Evolutionary conservation across 2,888 invertebrate genomes (phyloP).

Genomic region (Pachymerium ferrugineum): DNA sequence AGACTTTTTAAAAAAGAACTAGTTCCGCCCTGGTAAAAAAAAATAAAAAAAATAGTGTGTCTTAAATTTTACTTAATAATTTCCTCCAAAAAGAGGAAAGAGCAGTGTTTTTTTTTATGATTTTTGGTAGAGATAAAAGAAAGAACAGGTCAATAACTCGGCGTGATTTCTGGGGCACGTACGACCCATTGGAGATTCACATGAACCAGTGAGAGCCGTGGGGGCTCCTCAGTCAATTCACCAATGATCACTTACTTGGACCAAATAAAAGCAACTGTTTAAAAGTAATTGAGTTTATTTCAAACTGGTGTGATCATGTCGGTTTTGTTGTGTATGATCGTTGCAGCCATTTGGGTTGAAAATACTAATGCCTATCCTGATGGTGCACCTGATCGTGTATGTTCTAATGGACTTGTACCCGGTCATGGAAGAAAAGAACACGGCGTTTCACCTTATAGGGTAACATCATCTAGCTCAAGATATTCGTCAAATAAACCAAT

Average conservation of each 20-base stretch:
- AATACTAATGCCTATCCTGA: not conserved
- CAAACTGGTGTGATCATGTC: too few species aligned
- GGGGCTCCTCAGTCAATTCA: not conserved
- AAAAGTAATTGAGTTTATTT: too few species aligned
- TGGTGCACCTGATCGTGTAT: not conserved
- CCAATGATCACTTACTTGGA: not conserved
- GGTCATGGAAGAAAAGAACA: not conserved
- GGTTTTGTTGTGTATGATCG: not conserved
- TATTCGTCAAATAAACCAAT: conserved; percentile 34
- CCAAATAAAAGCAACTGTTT: not conserved
- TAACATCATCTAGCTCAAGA: conserved; percentile 17
- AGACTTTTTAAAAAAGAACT: too few species aligned
- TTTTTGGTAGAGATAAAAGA: too few species aligned
- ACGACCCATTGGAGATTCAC: too few species aligned
- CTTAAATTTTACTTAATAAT: too few species aligned
- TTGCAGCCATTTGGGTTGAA: not conserved
- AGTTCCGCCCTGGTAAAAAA: too few species aligned
- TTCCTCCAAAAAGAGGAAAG: too few species aligned
- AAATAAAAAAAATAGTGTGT: too few species aligned
- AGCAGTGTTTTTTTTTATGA: too few species aligned
- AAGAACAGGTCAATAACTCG: not conserved
- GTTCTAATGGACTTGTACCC: conserved; percentile 4
- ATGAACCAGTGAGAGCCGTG: not conserved
- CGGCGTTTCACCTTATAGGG: conserved; percentile 29
- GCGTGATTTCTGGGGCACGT: not conserved